Conservation (phyloP, 2,113 vertebrate genomes). For the Zosterops japonicus region DNA sequence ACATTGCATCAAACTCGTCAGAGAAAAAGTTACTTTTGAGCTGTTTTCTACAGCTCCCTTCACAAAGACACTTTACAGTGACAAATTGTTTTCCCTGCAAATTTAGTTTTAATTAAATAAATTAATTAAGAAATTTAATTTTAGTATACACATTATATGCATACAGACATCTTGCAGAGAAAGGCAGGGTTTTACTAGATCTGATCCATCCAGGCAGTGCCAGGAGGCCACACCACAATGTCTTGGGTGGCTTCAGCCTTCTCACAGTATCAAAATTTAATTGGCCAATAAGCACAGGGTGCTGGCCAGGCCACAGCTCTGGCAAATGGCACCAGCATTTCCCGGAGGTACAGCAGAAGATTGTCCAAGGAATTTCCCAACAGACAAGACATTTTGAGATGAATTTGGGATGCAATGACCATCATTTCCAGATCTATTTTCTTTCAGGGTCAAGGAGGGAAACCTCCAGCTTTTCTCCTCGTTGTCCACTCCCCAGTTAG, state of each 20-base stretch:
- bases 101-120: background rate
- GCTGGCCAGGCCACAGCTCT: background rate
- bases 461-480: background rate
- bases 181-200: background rate
- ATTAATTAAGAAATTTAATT: too few relatives aligned
- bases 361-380: background rate
- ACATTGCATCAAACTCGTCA: background rate
- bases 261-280: background rate
- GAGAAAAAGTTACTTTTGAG: background rate
- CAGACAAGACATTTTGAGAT: background rate
- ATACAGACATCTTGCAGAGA: background rate
- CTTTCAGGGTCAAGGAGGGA: background rate
- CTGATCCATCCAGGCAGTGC: background rate
- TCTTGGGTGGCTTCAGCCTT: background rate
- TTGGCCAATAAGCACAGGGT: background rate
- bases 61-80: background rate
- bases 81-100: background rate
- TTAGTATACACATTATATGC: background rate
- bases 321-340: background rate
- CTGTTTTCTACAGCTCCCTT: background rate
- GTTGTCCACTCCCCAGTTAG: fast-evolving
- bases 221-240: background rate
- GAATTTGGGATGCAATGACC: background rate
- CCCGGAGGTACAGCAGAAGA: background rate
- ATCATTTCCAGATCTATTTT: background rate